Evolutionary conservation across 2,888 invertebrate genomes (phyloP), one percentile per base, ranked within the genome.

Genomic region (Diplazon laetatorius): DNA sequence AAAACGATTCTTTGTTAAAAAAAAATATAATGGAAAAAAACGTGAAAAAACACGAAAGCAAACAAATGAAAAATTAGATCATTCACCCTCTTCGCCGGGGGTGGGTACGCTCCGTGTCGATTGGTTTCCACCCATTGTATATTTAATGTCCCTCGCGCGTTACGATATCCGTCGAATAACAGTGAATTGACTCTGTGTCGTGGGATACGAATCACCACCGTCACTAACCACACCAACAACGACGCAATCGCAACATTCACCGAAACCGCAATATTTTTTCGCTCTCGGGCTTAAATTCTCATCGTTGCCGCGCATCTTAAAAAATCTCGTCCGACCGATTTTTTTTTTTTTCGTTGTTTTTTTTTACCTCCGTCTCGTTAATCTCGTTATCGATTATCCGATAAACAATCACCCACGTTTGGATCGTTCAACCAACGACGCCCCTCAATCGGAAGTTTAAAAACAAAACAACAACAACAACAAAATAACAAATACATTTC

Each of bases 111-210:
- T 89, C 79, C 92, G 88, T 76, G 91, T 90, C 44, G 92, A 92
- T 84, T 92, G 92, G 85, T 92, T 92, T 82, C 91, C 92, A 80
- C 92, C 92, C 92, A 92, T 92, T 81, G 86, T 89, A 46, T 55
- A 39, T 82, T 59, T 73, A 82, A 72, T 85, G 80, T 76, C 75
- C 77, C 81, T 81, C 75, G 80, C 78, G 80, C n/a, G 83, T 78
- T 79, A 78, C 70, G 62, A 25, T n/a, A 30, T 66, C 25, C 55
- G 66, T 10, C 46, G 59, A 46, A 57, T 74, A 50, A 60, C 44
- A 25, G 59, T 57, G 18, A 30, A 59, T 10, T 25, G 50, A 10
- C 16, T n/a, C n/a, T 30, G 0, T 10, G 69, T 70, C 65, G 78
- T 83, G 70, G 69, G 76, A 75, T 42, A 78, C 57, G 48, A 75